A percentile compares a stretch with the other conserved stretches of the same genome.
phyloP scores from a whole-genome alignment of 2,797 vertebrate genomes.

The Melanotaenia parkinsoni region DNA sequence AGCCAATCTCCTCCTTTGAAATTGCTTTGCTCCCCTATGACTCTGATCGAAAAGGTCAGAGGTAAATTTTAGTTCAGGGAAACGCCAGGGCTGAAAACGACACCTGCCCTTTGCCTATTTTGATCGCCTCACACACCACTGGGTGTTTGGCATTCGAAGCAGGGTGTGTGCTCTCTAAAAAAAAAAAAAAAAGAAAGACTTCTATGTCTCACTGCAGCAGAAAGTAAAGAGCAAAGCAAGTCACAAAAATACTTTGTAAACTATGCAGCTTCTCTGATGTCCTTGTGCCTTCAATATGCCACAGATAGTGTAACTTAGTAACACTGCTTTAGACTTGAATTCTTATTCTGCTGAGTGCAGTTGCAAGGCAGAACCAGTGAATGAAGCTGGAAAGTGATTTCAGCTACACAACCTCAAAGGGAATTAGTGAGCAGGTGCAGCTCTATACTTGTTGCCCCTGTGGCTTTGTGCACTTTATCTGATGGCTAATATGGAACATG shows the following conservation, averaged over 20 bases:
- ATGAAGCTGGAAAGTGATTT: conserved; percentile 34
- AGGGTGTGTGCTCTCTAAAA: conserved; percentile 31
- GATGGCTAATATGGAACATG: neutral
- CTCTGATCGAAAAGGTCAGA: conserved; percentile 81
- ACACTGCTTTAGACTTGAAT: conserved; percentile 18
- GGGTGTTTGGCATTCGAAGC: conserved; percentile 68
- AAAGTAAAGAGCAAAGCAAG: neutral
- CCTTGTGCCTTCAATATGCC: conserved; percentile 6
- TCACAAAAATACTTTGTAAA: conserved; percentile 2
- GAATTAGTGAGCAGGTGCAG: conserved; percentile 33
- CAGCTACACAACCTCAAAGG: conserved; percentile 22
- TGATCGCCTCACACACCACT: conserved; percentile 69
- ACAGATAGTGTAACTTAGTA: conserved; percentile 3
- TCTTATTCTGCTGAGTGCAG: conserved; percentile 25
- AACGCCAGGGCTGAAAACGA: conserved; percentile 77
- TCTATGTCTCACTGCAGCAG: neutral
- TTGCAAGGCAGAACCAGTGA: conserved; percentile 43
- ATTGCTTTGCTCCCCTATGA: conserved; percentile 42
- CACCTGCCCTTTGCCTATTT: conserved; percentile 85
- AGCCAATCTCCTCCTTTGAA: conserved; percentile 41
- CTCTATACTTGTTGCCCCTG: conserved; percentile 32
- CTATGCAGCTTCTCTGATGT: too few relatives aligned
- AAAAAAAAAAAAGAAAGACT: conserved; percentile 6
- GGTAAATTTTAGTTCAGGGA: conserved; percentile 66
- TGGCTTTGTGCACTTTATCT: conserved; percentile 15